Evolutionary conservation across 2,797 vertebrate species (phyloP), one percentile per base, ranked within the genome.

Genomic region (Paratrypauchen microcephalus): DNA sequence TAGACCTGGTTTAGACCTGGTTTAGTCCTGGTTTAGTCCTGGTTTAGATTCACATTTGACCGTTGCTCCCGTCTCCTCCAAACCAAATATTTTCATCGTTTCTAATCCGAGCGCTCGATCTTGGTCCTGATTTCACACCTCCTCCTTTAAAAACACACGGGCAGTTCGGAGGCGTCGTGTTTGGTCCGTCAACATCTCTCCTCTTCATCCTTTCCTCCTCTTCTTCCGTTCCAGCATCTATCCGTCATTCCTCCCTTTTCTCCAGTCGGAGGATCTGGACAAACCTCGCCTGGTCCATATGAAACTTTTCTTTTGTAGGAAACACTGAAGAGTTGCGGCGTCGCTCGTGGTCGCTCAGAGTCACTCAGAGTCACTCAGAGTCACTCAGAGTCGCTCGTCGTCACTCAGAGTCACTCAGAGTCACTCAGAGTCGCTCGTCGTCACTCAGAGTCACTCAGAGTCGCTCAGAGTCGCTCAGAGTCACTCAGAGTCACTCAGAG

Each of bases 301-400:
- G 0, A 62, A 13, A 23, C 32, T 0, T 12, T 15, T 78, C 47
- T 62, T 59, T 65, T 62, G 69, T 69, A 83, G 85, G 87, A 67
- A 92, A 92, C 79, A 90, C 87, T 87, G 87, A 91, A 89, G 87
- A 74, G 47, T 82, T 65, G 79, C 85, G 88, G 89, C 73, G 65
- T 76, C 45, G 78, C 84, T 78, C 83, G 87, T 81, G 39, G n/a
- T n/a, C n/a, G n/a, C n/a, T n/a, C n/a, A n/a, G n/a, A n/a, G n/a
- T n/a, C n/a, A n/a, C n/a, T n/a, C n/a, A n/a, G n/a, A n/a, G n/a
- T n/a, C n/a, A n/a, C n/a, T n/a, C n/a, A n/a, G n/a, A n/a, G n/a
- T n/a, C n/a, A n/a, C n/a, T n/a, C n/a, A n/a, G n/a, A n/a, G n/a
- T n/a, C n/a, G n/a, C n/a, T n/a, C n/a, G n/a, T n/a, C n/a, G n/a